Conservation (phyloP, 2,113 vertebrate species). For the Cynocephalus volans region DNA sequence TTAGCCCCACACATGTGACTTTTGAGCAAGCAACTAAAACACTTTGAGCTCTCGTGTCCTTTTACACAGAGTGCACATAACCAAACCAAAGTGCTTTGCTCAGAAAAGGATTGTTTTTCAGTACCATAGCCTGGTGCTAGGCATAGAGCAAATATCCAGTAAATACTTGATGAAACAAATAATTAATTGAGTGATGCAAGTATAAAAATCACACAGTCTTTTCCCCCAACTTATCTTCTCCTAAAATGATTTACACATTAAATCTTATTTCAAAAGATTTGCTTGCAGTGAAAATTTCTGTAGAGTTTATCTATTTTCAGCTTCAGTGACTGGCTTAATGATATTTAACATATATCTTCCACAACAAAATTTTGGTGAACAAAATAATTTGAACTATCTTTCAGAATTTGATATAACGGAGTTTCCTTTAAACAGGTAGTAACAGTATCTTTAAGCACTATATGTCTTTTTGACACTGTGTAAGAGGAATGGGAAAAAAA, state of each 20-base stretch:
- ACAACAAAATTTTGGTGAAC: neutral
- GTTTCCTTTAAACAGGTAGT: neutral
- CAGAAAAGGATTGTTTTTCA: neutral
- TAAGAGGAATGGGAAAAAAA: neutral
- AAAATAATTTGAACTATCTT: neutral
- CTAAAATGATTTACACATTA: slow-evolving; percentile 1
- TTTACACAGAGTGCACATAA: neutral
- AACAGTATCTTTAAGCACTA: neutral
- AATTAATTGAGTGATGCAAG: slow-evolving; percentile 7
- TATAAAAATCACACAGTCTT: neutral
- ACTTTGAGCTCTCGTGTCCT: neutral
- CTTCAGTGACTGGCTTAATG: neutral
- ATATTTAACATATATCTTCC: neutral
- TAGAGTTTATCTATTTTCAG: neutral
- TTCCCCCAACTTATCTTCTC: neutral
- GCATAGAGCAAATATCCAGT: neutral
- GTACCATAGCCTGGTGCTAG: neutral
- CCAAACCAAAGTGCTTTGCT: neutral
- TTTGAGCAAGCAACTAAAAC: neutral
- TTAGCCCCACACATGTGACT: neutral
- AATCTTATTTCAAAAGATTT: slow-evolving; percentile 60
- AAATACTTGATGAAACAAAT: slow-evolving; percentile 19
- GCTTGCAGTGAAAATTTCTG: neutral
- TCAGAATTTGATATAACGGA: slow-evolving; percentile 21
- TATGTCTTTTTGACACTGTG: neutral